Evolutionary conservation across 2,797 vertebrate species (phyloP), one percentile per base, ranked within the genome.

Genomic region (Iguana delicatissima): DNA sequence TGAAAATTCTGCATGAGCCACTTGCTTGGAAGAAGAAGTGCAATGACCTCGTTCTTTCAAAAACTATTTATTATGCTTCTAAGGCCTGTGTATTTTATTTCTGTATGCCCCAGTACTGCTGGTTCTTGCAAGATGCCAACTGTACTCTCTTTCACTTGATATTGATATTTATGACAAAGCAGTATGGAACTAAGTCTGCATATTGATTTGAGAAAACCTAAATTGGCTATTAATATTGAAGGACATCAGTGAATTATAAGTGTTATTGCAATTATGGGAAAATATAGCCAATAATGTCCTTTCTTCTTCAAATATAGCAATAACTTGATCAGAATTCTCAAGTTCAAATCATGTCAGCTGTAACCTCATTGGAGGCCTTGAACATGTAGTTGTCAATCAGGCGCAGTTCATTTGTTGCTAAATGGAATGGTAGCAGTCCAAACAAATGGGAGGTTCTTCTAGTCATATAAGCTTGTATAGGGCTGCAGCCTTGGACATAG

Each of bases 41-140:
- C 95, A 96, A 91, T 95, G 94, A 94, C 94, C 95, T 95, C 94
- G 94, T 97, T 97, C 94, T 96, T 96, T 97, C 94, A 96, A 94
- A 96, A 96, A 92, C 90, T 95, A 95, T 96, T 97, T 96, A 96
- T 96, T 97, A 95, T 90, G 93, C 74, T 94, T 95, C 46, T 55
- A 92, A 96, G 93, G 91, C 87, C 95, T 96, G 95, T 38, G 91
- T 95, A 95, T 95, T 95, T 92, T 91, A 93, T 95, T 96, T 96
- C 93, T 84, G 89, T 95, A 94, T 86, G 91, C 59, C 20, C 16
- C 57, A 4, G 90, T 95, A 91, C 80, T 96, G 86, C 85, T 96
- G 89, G 92, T 96, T 92, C 90, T 87, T 92, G 83, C 89, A 96
- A 94, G 91, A 93, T 57, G 89, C 94, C 18, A 38, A 88, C 79